Conservation (phyloP, 2,888 invertebrate genomes). For the Sarcophaga subvicina region DNA sequence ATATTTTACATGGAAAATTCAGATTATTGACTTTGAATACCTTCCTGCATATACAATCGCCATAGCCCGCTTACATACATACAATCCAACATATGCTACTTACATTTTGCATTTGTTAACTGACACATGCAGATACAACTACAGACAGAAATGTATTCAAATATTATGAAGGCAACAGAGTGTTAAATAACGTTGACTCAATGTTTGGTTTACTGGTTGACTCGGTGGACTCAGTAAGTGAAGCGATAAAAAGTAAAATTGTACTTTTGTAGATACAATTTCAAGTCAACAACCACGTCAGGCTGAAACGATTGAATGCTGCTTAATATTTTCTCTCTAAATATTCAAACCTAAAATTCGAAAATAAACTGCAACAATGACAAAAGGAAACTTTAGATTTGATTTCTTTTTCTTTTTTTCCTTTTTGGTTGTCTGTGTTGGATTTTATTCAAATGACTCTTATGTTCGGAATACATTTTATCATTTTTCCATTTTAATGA, state of each 20-base stretch:
- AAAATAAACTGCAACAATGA: slow-evolving; percentile 21
- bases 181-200: slow-evolving; percentile 66
- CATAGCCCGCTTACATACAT: slow-evolving; percentile 14
- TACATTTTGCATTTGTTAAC: not conserved
- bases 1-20: slow-evolving; percentile 38
- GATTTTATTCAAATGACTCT: not conserved
- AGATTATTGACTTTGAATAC: slow-evolving; percentile 56
- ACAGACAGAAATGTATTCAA: slow-evolving; percentile 46
- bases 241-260: slow-evolving; percentile 56
- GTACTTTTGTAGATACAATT: slow-evolving; percentile 42
- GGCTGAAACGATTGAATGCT: slow-evolving; percentile 29
- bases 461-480: not conserved
- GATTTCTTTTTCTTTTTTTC: slow-evolving; percentile 1
- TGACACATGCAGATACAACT: slow-evolving; percentile 5
- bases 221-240: slow-evolving; percentile 56
- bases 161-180: slow-evolving; percentile 63
- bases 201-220: slow-evolving; percentile 65
- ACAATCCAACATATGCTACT: not conserved
- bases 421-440: slow-evolving; percentile 1
- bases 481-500: no score
- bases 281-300: slow-evolving; percentile 32
- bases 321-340: slow-evolving; percentile 40
- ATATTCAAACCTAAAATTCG: slow-evolving; percentile 40
- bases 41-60: slow-evolving; percentile 39
- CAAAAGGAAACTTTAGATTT: slow-evolving; percentile 37